phyloP scores from a whole-genome alignment of 2,888 invertebrate genomes.

The Zhengitettix transpicula region DNA sequence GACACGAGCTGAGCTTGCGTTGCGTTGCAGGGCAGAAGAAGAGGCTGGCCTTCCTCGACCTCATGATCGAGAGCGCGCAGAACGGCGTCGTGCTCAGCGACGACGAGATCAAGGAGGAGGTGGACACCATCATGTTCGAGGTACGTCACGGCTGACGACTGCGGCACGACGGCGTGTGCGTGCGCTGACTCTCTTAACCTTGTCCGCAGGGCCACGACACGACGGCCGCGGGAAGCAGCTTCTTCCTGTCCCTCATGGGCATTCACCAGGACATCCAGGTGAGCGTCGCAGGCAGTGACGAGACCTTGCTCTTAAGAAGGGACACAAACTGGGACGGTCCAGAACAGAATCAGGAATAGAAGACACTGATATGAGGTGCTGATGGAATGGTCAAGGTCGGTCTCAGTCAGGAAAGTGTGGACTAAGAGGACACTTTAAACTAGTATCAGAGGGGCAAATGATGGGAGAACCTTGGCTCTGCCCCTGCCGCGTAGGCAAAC shows the following conservation, averaged over 20 bases:
- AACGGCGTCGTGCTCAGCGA: constrained; percentile 57
- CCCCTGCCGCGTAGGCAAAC: no score
- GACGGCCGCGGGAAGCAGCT: constrained; percentile 73
- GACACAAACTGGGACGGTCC: no score
- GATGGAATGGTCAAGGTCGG: no score
- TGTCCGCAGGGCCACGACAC: constrained; percentile 56
- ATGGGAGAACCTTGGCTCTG: no score
- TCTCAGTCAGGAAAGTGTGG: no score
- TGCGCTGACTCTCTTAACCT: background rate
- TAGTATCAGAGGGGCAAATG: no score
- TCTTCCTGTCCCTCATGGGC: constrained; percentile 68
- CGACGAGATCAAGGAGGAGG: constrained; percentile 70
- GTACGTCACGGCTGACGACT: constrained; percentile 23
- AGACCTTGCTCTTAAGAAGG: no score
- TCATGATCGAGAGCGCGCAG: constrained; percentile 70
- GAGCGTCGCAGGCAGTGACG: no score
- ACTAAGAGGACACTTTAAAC: no score
- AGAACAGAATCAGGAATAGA: no score
- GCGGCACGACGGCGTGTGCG: background rate
- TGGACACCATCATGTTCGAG: constrained; percentile 80
- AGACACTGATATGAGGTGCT: no score
- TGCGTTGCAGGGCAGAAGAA: constrained; percentile 57
- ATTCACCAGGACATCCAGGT: constrained; percentile 60
- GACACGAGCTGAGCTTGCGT: no score
- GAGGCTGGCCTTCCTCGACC: constrained; percentile 72